Evolutionary conservation across 64 coral and sea anemone species (phyloP).

Genomic region (Montipora cactus): DNA sequence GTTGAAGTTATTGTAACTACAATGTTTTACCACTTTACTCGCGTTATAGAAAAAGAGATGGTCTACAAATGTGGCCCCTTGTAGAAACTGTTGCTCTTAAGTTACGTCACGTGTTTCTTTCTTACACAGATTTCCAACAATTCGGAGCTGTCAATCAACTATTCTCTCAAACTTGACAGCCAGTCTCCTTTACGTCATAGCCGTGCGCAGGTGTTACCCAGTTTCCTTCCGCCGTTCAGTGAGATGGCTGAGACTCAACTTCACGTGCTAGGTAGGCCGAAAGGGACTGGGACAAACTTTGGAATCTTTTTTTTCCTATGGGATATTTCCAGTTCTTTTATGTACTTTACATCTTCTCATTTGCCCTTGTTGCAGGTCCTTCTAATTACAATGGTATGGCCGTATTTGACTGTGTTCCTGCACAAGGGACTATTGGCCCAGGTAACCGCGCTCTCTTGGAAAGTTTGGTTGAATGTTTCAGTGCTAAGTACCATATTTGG

Average conservation of each 20-base stretch:
- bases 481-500: too few species aligned
- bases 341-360: background rate
- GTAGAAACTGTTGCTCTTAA: background rate
- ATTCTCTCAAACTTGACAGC: slow-evolving; percentile 77
- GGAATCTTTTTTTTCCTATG: background rate
- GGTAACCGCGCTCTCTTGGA: slow-evolving; percentile 20
- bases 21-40: too few species aligned
- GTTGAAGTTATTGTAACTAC: too few species aligned
- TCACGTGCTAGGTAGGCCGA: slow-evolving; percentile 73
- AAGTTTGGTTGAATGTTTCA: too few species aligned
- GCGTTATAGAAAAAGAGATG: too few species aligned
- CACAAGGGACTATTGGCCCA: slow-evolving; percentile 79
- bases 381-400: slow-evolving; percentile 90
- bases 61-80: too few species aligned
- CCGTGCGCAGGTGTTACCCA: slow-evolving; percentile 78
- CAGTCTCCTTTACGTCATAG: slow-evolving; percentile 85
- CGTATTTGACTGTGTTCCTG: slow-evolving; percentile 92
- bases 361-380: slow-evolving; percentile 60
- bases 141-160: slow-evolving; percentile 81
- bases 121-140: slow-evolving; percentile 79
- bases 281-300: background rate
- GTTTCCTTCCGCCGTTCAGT: slow-evolving; percentile 77
- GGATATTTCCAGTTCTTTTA: background rate
- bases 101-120: background rate
- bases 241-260: slow-evolving; percentile 58